Conservation (phyloP, 2,113 vertebrate species). For the Ptilorrhoa leucosticta region DNA sequence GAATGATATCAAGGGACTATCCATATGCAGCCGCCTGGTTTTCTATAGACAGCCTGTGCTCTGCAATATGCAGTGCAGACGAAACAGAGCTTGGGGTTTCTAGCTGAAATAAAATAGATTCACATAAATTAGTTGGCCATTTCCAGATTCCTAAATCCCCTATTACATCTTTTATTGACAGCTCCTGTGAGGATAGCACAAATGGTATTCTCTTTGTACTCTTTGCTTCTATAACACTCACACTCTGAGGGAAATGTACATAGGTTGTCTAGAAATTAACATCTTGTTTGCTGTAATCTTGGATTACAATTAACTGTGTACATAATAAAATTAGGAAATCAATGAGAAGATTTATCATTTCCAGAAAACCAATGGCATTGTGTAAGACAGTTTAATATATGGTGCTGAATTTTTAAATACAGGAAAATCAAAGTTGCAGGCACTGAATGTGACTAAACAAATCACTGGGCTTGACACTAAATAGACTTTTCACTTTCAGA, state of each 20-base stretch:
- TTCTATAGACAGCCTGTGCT: conserved; percentile 84
- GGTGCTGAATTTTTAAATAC: conserved; percentile 42
- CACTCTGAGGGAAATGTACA: conserved; percentile 72
- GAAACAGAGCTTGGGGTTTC: conserved; percentile 77
- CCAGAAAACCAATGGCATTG: conserved; percentile 50
- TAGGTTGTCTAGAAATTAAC: conserved; percentile 86
- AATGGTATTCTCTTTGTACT: conserved; percentile 77
- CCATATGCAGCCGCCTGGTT: conserved; percentile 98
- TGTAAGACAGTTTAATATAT: conserved; percentile 49
- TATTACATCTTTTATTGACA: conserved; percentile 89
- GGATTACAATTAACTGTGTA: conserved; percentile 87
- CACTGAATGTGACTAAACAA: conserved; percentile 19
- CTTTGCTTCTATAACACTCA: conserved; percentile 66
- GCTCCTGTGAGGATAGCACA: conserved; percentile 80
- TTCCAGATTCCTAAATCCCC: conserved; percentile 87
- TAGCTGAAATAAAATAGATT: conserved; percentile 87
- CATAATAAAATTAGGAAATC: conserved; percentile 83
- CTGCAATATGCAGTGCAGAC: conserved; percentile 77
- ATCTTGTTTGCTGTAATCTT: conserved; percentile 88
- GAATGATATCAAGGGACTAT: conserved; percentile 99
- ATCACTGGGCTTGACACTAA: not conserved
- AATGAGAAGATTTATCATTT: conserved; percentile 65
- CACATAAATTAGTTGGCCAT: conserved; percentile 88
- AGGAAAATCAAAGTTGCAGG: conserved; percentile 2
- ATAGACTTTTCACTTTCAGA: not conserved